Evolutionary conservation across 2,888 invertebrate genomes (phyloP).

Genomic region (Dicyrtomina minuta): DNA sequence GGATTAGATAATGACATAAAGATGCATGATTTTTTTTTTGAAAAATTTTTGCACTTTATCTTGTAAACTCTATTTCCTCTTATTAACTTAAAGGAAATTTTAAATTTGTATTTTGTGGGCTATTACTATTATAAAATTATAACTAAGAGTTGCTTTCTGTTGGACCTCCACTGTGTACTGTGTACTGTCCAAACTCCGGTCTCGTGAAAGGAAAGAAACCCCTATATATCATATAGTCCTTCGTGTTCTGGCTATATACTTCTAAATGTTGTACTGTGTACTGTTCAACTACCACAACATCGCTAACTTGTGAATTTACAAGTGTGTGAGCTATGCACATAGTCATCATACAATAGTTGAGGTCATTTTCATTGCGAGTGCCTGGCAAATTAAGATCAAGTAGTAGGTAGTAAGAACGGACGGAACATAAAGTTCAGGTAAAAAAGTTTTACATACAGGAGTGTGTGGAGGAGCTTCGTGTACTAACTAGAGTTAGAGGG

Average conservation of each 20-base stretch:
- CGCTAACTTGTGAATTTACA: neutral
- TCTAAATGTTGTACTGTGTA: no score
- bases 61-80: neutral
- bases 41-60: constrained; percentile 7
- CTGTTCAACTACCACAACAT: neutral
- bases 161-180: no score
- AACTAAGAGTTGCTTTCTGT: no score
- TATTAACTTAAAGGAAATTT: no score
- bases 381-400: constrained; percentile 8
- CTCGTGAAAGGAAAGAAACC: no score
- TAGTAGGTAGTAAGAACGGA: neutral
- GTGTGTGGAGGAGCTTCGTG: no score
- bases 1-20: neutral
- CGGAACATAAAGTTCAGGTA: neutral
- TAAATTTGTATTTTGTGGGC: no score
- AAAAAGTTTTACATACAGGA: neutral
- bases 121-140: no score
- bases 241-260: no score
- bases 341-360: neutral
- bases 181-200: no score
- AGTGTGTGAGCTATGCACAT: constrained; percentile 2
- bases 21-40: neutral
- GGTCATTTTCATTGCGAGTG: constrained; percentile 12
- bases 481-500: neutral
- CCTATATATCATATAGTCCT: no score